A percentile compares a stretch with the other conserved stretches of the same genome.
Conservation (phyloP, 2,113 vertebrate genomes). For the Calonectris borealis region DNA sequence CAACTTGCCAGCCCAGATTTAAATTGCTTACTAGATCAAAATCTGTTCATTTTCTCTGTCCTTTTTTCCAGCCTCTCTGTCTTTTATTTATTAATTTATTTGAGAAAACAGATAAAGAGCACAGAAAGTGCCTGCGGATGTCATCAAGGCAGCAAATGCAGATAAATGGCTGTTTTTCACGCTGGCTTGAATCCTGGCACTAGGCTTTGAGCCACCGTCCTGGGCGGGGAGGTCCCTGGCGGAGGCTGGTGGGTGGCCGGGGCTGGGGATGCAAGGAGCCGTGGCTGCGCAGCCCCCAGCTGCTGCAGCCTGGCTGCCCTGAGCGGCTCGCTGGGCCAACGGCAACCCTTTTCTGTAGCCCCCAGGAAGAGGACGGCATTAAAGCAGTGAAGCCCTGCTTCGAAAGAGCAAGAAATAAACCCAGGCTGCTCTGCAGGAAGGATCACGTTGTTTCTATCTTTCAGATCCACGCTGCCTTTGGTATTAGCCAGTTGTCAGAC, state of each 20-base stretch:
- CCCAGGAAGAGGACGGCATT: neutral
- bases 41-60: conserved; percentile 72
- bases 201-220: neutral
- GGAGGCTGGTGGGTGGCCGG: neutral
- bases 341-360: neutral
- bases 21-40: conserved; percentile 78
- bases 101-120: conserved; percentile 44
- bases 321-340: accelerated
- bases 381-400: neutral
- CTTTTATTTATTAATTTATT: conserved; percentile 55
- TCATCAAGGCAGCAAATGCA: conserved; percentile 62
- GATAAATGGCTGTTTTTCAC: conserved; percentile 51
- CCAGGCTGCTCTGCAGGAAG: conserved; percentile 20
- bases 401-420: conserved; percentile 44
- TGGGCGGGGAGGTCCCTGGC: neutral
- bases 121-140: conserved; percentile 46
- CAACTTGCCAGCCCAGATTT: conserved; percentile 73
- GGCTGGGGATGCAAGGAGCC: neutral
- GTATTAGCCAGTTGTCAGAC: conserved; percentile 48
- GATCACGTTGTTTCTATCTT: neutral
- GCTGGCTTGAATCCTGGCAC: neutral
- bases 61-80: conserved; percentile 18
- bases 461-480: conserved; percentile 12
- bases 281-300: neutral
- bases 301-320: neutral